Base-by-base conservation (phyloP, 2,888 invertebrate species). In the Heterodera filipjevi region DNA sequence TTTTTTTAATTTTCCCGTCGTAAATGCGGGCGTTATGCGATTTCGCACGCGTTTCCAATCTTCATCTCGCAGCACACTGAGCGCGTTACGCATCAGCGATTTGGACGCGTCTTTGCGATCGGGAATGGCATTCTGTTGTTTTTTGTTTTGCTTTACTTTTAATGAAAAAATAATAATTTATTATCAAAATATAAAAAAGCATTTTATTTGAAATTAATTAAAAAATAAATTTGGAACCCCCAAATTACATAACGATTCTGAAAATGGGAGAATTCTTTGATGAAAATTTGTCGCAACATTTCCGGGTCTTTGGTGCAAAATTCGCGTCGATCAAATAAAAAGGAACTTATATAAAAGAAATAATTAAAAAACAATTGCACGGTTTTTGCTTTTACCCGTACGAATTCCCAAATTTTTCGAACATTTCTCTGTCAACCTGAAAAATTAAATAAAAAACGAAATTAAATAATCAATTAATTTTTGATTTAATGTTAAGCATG, bases 31-130 rank as follows among this genome's bases (percentile, higher is more conserved):
- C 0, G 78, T 78, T 16, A 75, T 35, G 39, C 73, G 59, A 19
- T 76, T 78, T n/a, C 78, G 73, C 53, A 78, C 77, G 32, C 74
- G 53, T 30, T 70, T 66, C 78, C 78, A 78, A 33, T 78, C 78
- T 1, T 78, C 78, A 12, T 71, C 78, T 19, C 19, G 27, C 35
- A 66, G 1, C 30, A 77, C 59, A 27, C 27, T 53, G 49, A 78
- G 32, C 19, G 66, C 35, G 32, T 66, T 77, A n/a, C 76, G 64
- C 66, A 75, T 39, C 49, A 77, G 16, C n/a, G 68, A 49, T 32
- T 77, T 39, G 6, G 66, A 8, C 16, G 68, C 66, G 22, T 75
- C 46, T 19, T 64, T 64, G 22, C 33, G 46, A 27, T 75, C 53
- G 39, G 75, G 39, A 22, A 68, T 32, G 14, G 59, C 27, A 19